These are phyloP conservation scores for Chauna torquata DNA, from an alignment of 2,113 vertebrate genomes.

Conservation along the genomic window DNA sequence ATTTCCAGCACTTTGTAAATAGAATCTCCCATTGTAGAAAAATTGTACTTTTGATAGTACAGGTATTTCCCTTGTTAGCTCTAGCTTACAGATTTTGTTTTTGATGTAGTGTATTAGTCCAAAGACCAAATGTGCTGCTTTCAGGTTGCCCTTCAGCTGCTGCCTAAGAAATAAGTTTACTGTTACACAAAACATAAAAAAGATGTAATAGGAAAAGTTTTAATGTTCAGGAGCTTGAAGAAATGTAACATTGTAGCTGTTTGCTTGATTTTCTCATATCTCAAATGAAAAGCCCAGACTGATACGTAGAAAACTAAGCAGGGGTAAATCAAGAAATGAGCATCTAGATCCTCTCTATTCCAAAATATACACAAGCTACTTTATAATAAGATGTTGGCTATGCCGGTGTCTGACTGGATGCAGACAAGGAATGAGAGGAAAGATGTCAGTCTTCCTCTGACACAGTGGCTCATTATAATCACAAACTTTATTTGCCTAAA, in stretches of 20 bases:
- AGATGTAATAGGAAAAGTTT: background rate
- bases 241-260: background rate
- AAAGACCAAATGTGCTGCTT: background rate
- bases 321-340: background rate
- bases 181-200: background rate
- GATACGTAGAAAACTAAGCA: background rate
- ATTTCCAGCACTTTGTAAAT: background rate
- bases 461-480: too few species aligned
- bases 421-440: background rate
- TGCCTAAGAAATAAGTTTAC: background rate
- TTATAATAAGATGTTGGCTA: background rate
- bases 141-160: background rate
- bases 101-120: background rate
- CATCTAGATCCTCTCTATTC: background rate
- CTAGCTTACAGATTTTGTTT: background rate
- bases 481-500: background rate
- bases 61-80: background rate
- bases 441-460: background rate
- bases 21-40: background rate
- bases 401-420: background rate
- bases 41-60: background rate
- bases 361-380: background rate
- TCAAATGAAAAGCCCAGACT: background rate
- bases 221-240: background rate
- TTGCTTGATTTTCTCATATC: background rate